These are phyloP conservation scores for Limenitis camilla DNA, from an alignment of 2,888 invertebrate genomes.

Conservation along the genomic window DNA sequence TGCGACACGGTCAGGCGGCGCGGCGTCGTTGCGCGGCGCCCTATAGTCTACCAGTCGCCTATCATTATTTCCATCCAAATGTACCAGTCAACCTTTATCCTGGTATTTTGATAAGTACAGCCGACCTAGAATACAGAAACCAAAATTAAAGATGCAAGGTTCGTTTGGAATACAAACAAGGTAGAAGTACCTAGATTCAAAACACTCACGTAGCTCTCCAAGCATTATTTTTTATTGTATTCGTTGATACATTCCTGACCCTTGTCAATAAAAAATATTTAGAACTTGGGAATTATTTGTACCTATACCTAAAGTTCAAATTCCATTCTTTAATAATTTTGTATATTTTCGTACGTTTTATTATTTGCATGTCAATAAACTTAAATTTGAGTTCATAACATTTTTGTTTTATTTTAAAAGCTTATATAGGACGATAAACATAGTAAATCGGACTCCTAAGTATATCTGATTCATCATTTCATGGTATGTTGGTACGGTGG, in stretches of 20 bases:
- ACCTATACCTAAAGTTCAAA: no score
- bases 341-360: no score
- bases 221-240: background rate
- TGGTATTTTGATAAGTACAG: conserved; percentile 18
- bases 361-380: no score
- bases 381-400: no score
- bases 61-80: conserved; percentile 54
- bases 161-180: no score
- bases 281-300: no score
- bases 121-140: conserved; percentile 14
- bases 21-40: conserved; percentile 63
- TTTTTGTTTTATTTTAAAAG: no score
- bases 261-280: background rate
- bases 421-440: no score
- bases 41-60: conserved; percentile 63
- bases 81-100: conserved; percentile 32
- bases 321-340: no score
- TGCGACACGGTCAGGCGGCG: conserved; percentile 48
- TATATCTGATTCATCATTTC: no score
- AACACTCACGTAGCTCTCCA: background rate
- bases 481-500: no score
- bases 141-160: background rate
- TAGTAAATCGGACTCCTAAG: no score
- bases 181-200: conserved; percentile 1
- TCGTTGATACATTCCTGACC: conserved; percentile 2